Conservation (phyloP, 92 coral and sea anemone genomes). For the Porites divaricata region DNA sequence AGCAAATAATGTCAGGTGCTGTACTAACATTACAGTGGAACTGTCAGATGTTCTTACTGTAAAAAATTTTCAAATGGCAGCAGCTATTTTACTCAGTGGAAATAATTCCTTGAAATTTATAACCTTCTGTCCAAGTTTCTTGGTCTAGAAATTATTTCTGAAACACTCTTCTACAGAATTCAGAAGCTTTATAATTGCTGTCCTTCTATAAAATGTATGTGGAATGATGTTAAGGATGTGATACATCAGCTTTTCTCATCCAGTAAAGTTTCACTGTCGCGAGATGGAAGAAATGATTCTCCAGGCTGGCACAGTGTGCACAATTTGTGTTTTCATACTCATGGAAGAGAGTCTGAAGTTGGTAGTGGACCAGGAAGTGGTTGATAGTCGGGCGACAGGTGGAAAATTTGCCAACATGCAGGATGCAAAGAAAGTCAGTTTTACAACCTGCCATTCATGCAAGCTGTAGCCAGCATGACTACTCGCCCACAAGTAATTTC, state of each 20-base stretch:
- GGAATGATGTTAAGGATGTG: conserved; percentile 2
- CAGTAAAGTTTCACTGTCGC: conserved; percentile 4
- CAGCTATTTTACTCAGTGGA: conserved; percentile 15
- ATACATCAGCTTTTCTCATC: not conserved
- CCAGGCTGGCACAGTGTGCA: not conserved
- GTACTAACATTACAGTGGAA: conserved; percentile 1
- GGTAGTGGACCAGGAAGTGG: conserved; percentile 12
- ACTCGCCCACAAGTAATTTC: too few species aligned
- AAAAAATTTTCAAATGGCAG: not conserved
- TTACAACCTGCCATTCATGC: too few species aligned
- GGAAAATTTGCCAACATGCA: conserved; percentile 17
- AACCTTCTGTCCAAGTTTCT: conserved; percentile 13
- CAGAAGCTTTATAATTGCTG: conserved; percentile 5
- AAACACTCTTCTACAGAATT: not conserved
- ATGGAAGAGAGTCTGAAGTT: not conserved
- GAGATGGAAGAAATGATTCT: conserved; percentile 8
- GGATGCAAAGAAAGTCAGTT: too few species aligned
- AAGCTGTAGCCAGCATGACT: too few species aligned
- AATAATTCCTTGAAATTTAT: conserved; percentile 5
- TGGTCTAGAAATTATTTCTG: conserved; percentile 6
- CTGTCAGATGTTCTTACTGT: conserved; percentile 7
- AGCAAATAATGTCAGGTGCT: not conserved
- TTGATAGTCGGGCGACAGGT: not conserved
- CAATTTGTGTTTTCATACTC: not conserved
- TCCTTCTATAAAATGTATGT: not conserved